phyloP scores from a whole-genome alignment of 2,797 vertebrate species.

The Toxotes lorentzi region DNA sequence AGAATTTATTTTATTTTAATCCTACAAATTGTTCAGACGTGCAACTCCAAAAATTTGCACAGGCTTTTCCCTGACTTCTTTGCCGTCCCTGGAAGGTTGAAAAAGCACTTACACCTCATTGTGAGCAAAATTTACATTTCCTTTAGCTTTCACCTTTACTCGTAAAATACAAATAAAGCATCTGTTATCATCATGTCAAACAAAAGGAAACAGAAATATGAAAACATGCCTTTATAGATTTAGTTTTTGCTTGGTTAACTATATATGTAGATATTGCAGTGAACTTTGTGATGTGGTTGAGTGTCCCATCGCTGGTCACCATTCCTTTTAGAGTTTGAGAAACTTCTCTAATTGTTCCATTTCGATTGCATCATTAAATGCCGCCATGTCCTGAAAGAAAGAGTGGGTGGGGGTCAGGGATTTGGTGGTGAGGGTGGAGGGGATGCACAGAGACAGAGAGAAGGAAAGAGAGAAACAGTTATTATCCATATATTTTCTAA shows the following conservation, averaged over 20 bases:
- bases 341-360: conserved; percentile 47
- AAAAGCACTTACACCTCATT: not conserved
- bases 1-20: conserved; percentile 11
- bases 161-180: conserved; percentile 1
- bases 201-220: not conserved
- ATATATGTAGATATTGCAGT: not conserved
- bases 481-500: not conserved
- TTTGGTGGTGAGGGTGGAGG: not conserved
- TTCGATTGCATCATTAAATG: conserved; percentile 68
- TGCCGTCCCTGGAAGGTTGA: not conserved
- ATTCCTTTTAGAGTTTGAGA: conserved; percentile 61
- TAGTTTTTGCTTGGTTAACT: not conserved
- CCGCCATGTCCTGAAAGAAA: conserved; percentile 55
- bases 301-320: not conserved
- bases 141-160: not conserved
- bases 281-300: not conserved
- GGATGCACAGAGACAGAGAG: not conserved
- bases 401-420: not conserved
- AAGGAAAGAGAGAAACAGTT: not conserved
- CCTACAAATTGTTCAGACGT: conserved; percentile 12
- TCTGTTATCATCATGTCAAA: not conserved
- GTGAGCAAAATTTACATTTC: not conserved
- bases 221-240: not conserved
- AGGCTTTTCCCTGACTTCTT: not conserved
- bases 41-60: not conserved